These are phyloP conservation scores for Aspiorhynchus laticeps DNA, from an alignment of 2,113 vertebrate genomes.

Conservation along the genomic window DNA sequence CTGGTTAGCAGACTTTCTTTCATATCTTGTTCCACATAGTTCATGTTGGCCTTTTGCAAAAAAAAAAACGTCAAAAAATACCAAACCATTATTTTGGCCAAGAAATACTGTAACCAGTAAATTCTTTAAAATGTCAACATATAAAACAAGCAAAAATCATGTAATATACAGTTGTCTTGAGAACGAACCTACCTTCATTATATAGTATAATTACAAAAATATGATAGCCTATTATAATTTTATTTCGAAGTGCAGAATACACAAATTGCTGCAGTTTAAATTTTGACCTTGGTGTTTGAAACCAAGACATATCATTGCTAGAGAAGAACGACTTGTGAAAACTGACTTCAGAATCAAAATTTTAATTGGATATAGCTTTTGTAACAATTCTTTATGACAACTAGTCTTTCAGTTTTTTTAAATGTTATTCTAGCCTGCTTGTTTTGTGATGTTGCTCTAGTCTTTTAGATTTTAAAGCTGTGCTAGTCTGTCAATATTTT, in stretches of 20 bases:
- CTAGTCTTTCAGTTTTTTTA: too few relatives aligned
- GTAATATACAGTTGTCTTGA: not conserved
- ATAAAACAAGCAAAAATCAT: not conserved
- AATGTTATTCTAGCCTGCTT: not conserved
- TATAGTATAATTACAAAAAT: not conserved
- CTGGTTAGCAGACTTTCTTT: not conserved
- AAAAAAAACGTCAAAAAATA: not conserved
- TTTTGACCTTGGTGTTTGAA: too few relatives aligned
- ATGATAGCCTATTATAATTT: too few relatives aligned
- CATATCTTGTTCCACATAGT: not conserved
- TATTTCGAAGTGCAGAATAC: too few relatives aligned
- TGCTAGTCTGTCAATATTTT: not conserved
- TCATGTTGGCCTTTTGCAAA: not conserved
- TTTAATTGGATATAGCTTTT: too few relatives aligned
- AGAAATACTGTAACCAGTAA: not conserved
- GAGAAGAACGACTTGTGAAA: too few relatives aligned
- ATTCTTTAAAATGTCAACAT: not conserved
- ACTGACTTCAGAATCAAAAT: too few relatives aligned
- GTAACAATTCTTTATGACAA: too few relatives aligned
- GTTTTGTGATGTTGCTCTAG: not conserved
- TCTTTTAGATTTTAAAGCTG: not conserved
- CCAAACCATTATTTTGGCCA: not conserved
- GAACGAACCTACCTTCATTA: not conserved
- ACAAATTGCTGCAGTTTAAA: too few relatives aligned
- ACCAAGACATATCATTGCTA: too few relatives aligned